Percentiles rank a stretch among this genome's conserved stretches.
Evolutionary conservation across 2,888 invertebrate genomes (phyloP).

Genomic region (Anodontia alba): DNA sequence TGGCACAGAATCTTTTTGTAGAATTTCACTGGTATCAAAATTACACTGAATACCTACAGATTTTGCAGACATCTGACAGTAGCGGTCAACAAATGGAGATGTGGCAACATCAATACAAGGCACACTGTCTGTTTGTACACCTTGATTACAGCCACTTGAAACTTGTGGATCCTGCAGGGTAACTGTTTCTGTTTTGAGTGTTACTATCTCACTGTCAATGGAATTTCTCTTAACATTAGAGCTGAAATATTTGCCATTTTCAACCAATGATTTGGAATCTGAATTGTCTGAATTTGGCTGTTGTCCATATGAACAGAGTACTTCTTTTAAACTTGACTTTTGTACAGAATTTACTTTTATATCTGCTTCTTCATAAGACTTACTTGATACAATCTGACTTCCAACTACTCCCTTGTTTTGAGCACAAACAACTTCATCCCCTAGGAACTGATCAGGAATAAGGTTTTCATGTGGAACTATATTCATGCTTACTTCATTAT

Average conservation of each 20-base stretch:
- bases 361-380: no score
- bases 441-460: no score
- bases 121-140: conserved; percentile 1
- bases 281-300: no score
- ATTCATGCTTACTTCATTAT: no score
- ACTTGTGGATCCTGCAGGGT: conserved; percentile 4
- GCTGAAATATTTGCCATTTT: not conserved
- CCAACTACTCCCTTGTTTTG: no score
- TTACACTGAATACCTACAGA: conserved; percentile 10
- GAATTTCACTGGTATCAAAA: not conserved
- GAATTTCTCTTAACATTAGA: no score
- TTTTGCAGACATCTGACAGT: not conserved
- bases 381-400: no score
- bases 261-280: not conserved
- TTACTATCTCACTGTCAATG: not conserved
- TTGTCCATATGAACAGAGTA: no score
- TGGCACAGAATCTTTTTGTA: not conserved
- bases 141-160: conserved; percentile 14
- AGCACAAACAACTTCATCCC: no score
- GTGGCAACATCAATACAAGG: conserved; percentile 1
- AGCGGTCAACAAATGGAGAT: conserved; percentile 3
- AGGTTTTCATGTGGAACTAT: no score
- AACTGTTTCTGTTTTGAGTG: not conserved
- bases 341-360: no score
- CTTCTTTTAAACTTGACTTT: no score